A percentile compares a stretch with the other conserved stretches of the same genome.
These are phyloP conservation scores for Beris chalybata DNA, from an alignment of 2,888 invertebrate genomes.

Conservation along the genomic window DNA sequence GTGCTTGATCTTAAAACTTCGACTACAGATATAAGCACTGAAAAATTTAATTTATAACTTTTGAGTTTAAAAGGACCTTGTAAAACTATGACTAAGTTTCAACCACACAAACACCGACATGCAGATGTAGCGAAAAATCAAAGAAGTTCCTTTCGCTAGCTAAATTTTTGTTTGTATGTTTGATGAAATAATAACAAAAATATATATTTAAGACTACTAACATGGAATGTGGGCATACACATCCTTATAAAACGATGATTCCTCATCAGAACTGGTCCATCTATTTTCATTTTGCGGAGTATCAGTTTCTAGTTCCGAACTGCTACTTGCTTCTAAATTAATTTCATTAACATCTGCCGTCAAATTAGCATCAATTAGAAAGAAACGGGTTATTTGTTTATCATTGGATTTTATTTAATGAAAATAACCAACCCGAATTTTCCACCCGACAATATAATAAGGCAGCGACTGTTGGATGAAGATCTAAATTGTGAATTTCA, in stretches of 20 bases:
- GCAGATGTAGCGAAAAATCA: too few species aligned
- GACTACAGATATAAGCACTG: too few species aligned
- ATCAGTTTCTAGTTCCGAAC: conserved; percentile 26
- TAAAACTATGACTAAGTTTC: too few species aligned
- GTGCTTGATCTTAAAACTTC: too few species aligned
- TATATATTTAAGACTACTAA: conserved; percentile 4
- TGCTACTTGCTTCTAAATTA: conserved; percentile 28
- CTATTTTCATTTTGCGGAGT: conserved; percentile 28
- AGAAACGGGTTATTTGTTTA: background rate
- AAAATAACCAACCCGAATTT: conserved; percentile 26
- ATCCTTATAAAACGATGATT: conserved; percentile 37
- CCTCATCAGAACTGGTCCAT: conserved; percentile 38
- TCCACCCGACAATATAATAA: conserved; percentile 30
- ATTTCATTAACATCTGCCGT: conserved; percentile 18
- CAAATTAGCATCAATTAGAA: conserved; percentile 1
- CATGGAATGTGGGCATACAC: conserved; percentile 18
- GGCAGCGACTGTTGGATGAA: conserved; percentile 32
- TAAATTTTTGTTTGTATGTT: too few species aligned
- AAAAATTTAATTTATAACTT: too few species aligned
- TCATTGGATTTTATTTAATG: background rate
- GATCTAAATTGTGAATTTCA: conserved; percentile 34
- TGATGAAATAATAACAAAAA: too few species aligned
- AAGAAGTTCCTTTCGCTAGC: too few species aligned
- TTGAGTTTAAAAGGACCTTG: too few species aligned
- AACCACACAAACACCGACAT: too few species aligned